Evolutionary conservation across 2,888 invertebrate species (phyloP).

Genomic region (Brachyopa scutellaris): DNA sequence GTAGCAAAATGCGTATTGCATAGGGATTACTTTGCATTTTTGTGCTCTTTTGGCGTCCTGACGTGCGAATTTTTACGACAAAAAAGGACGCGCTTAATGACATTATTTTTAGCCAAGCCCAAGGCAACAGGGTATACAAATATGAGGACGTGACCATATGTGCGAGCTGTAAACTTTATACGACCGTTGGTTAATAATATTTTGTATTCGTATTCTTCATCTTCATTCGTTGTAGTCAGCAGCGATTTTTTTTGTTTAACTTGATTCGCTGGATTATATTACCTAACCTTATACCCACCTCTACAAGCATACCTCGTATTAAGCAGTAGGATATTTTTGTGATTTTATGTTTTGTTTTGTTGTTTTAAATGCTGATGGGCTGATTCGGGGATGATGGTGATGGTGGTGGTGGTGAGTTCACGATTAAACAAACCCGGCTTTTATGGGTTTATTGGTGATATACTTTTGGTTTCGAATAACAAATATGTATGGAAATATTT

Average conservation of each 20-base stretch:
- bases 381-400: slow-evolving; percentile 12
- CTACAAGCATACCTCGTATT: no score
- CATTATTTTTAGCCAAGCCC: slow-evolving; percentile 61
- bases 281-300: not conserved
- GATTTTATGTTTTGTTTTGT: slow-evolving; percentile 55
- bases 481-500: slow-evolving; percentile 63
- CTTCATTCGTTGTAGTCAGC: slow-evolving; percentile 57
- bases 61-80: slow-evolving; percentile 65
- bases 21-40: slow-evolving; percentile 70
- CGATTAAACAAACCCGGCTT: slow-evolving; percentile 61
- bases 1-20: slow-evolving; percentile 68
- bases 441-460: slow-evolving; percentile 64
- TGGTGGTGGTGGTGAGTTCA: slow-evolving; percentile 26
- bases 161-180: slow-evolving; percentile 69
- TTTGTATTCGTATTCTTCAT: slow-evolving; percentile 45
- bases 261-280: slow-evolving; percentile 55
- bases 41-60: slow-evolving; percentile 35
- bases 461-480: slow-evolving; percentile 55
- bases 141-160: slow-evolving; percentile 62
- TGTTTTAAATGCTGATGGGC: slow-evolving; percentile 41
- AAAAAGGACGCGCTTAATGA: slow-evolving; percentile 70
- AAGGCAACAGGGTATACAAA: slow-evolving; percentile 12
- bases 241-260: slow-evolving; percentile 61
- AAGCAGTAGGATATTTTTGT: slow-evolving; percentile 10
- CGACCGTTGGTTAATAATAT: slow-evolving; percentile 61